Evolutionary conservation across 1,140 invertebrate species (phyloP).

Genomic region (Mizuhopecten yessoensis): DNA sequence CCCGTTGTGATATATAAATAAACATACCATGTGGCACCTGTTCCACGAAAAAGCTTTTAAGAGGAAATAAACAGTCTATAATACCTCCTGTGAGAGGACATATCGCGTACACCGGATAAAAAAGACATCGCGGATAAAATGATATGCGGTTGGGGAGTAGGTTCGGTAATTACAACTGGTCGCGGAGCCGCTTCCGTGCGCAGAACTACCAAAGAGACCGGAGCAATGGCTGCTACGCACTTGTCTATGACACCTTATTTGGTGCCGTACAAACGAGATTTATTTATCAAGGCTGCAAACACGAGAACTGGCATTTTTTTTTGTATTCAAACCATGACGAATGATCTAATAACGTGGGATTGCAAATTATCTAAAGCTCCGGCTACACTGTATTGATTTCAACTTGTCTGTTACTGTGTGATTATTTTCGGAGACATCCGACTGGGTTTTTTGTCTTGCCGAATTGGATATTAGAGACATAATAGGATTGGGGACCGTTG

Average conservation of each 20-base stretch:
- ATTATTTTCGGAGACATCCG: conserved; percentile 39
- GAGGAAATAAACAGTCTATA: neutral
- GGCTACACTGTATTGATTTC: neutral
- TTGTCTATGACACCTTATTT: neutral
- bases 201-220: neutral
- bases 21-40: neutral
- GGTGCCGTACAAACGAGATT: conserved; percentile 22
- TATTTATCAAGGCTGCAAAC: conserved; percentile 35
- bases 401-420: neutral
- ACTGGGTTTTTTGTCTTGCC: neutral
- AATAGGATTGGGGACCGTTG: conserved; percentile 17
- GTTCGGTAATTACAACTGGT: neutral
- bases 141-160: neutral
- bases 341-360: conserved; percentile 35
- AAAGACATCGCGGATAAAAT: neutral
- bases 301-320: neutral
- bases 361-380: neutral
- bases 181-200: neutral
- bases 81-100: neutral
- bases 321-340: conserved; percentile 1
- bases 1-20: too few relatives aligned
- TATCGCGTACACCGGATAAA: neutral
- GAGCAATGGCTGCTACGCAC: neutral
- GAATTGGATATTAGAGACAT: conserved; percentile 4
- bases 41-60: neutral